Evolutionary conservation across 2,888 invertebrate species (phyloP), one percentile per base, ranked within the genome.

Genomic region (Tribolium freemani): DNA sequence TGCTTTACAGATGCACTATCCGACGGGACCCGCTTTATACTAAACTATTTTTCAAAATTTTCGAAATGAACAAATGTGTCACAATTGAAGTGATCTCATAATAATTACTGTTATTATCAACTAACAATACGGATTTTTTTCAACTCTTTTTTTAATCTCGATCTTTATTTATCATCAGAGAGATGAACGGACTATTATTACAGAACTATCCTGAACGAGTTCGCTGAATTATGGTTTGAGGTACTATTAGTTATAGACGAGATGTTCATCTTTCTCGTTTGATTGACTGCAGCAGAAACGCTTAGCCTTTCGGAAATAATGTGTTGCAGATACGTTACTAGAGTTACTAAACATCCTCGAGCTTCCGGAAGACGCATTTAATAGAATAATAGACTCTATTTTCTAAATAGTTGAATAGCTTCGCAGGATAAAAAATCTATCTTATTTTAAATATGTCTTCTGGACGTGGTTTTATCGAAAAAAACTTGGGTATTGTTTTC

Each of bases 1-100:
- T 72, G 71, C 71, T 48, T 56, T 31, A 50, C 21, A 16, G 44
- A 70, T 64, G 50, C 64, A 57, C 57, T 51, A 26, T 61, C 63
- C 38, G 63, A 13, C 31, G n/a, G 31, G 5, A 31, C 6, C 1
- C n/a, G 38, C 1, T 26, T 21, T 21, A n/a, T n/a, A n/a, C n/a
- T n/a, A n/a, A n/a, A n/a, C n/a, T n/a, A n/a, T 21, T 21, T 21
- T 26, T 16, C 16, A 16, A 16, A 16, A 16, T 16, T 16, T 16
- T 16, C 16, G 16, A 16, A 16, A 16, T 16, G 16, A 16, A 16
- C 16, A 16, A 16, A 16, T 16, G 16, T 16, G 16, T 16, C 16
- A 16, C 16, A 16, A 16, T 16, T 16, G 2, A 16, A 16, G 2
- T 16, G 16, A 16, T 16, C 2, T 16, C 31, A 31, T 9, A 31